phyloP scores from a whole-genome alignment of 1,140 invertebrate species.

The Mylabris phalerata region DNA sequence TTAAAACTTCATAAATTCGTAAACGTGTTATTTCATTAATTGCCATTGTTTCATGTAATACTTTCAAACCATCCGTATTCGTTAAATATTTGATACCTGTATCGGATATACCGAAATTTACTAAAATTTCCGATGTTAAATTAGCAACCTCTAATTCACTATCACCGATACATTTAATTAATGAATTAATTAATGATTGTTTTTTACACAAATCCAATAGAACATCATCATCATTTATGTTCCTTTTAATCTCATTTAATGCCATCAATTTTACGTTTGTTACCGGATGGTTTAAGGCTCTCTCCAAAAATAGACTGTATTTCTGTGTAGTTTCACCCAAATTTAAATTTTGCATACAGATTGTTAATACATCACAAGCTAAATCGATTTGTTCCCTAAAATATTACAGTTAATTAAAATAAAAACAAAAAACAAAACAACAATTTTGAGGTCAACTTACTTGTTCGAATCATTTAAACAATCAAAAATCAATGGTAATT shows the following conservation, averaged over 20 bases:
- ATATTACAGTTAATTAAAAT: constrained; percentile 2
- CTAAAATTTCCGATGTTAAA: constrained; percentile 51
- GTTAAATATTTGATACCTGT: constrained; percentile 45
- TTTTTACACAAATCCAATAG: constrained; percentile 44
- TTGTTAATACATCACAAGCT: constrained; percentile 51
- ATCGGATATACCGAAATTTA: constrained; percentile 43
- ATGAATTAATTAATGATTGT: constrained; percentile 47
- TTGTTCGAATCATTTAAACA: constrained; percentile 41
- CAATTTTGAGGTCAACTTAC: constrained; percentile 33
- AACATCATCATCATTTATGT: constrained; percentile 28
- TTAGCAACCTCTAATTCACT: constrained; percentile 53
- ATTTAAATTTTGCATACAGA: constrained; percentile 50
- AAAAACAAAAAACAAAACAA: constrained; percentile 16
- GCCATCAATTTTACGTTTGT: constrained; percentile 48
- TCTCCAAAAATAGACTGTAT: constrained; percentile 46
- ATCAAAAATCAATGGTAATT: constrained; percentile 42
- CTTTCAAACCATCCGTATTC: constrained; percentile 45
- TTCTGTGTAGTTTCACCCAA: constrained; percentile 45
- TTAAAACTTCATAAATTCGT: constrained; percentile 59
- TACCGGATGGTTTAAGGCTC: constrained; percentile 49
- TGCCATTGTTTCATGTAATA: constrained; percentile 46
- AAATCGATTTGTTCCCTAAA: constrained; percentile 47
- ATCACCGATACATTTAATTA: constrained; percentile 51
- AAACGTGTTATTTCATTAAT: constrained; percentile 50
- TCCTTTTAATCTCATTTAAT: constrained; percentile 43